Conservation (phyloP, 2,888 invertebrate genomes). For the Polietes domitor region DNA sequence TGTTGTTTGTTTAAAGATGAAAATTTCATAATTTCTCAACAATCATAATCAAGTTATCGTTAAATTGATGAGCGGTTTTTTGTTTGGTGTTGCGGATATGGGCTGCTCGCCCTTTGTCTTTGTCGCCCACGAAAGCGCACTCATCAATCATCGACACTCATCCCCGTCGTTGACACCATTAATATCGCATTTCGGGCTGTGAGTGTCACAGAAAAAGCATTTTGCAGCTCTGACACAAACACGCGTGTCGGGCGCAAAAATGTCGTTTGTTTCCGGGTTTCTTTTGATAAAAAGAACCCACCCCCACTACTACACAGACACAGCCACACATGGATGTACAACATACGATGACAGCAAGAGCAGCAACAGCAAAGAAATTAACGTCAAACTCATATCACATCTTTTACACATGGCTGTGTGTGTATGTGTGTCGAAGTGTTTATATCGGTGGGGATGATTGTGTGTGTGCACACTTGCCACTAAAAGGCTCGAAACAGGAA, state of each 20-base stretch:
- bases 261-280: background rate
- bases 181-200: conserved; percentile 36
- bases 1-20: conserved; percentile 10
- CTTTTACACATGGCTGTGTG: background rate
- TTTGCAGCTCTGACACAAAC: background rate
- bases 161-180: conserved; percentile 40
- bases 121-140: conserved; percentile 16
- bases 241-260: background rate
- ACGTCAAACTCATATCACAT: background rate
- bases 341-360: background rate
- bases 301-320: background rate
- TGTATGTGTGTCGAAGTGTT: background rate
- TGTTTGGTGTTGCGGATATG: background rate
- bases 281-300: background rate
- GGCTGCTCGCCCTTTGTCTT: background rate
- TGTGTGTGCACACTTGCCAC: background rate
- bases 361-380: conserved; percentile 15
- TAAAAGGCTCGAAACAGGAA: background rate
- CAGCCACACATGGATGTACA: conserved; percentile 1
- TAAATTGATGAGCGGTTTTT: conserved; percentile 28
- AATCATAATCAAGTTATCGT: conserved; percentile 38
- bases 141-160: conserved; percentile 54
- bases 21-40: conserved; percentile 16
- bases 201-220: background rate
- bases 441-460: too few species aligned